These are phyloP conservation scores for Melipona bicolor DNA, from an alignment of 2,888 invertebrate species.

Conservation along the genomic window DNA sequence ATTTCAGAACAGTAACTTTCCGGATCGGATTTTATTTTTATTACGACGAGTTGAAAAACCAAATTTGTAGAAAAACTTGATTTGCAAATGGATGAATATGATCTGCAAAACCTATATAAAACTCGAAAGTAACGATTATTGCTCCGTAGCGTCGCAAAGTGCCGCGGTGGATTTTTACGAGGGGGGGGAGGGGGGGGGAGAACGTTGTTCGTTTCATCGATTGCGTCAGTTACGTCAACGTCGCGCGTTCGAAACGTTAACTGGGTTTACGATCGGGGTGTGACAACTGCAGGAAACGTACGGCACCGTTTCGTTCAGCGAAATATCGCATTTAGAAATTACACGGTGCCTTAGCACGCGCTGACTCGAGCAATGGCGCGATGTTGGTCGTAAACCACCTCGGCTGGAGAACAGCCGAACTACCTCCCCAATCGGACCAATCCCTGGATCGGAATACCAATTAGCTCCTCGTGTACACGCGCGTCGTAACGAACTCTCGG, in stretches of 20 bases:
- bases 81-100: too few relatives aligned
- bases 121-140: not conserved
- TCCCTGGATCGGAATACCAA: not conserved
- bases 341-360: not conserved
- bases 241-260: constrained; percentile 7
- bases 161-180: not conserved
- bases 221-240: not conserved
- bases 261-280: constrained; percentile 19
- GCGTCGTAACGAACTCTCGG: not conserved
- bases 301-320: too few relatives aligned
- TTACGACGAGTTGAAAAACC: too few relatives aligned
- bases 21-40: too few relatives aligned
- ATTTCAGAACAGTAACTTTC: too few relatives aligned
- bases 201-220: constrained; percentile 6
- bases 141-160: not conserved
- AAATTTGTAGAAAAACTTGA: too few relatives aligned
- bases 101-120: too few relatives aligned
- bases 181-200: not conserved
- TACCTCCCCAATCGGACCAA: not conserved
- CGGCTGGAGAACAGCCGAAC: not conserved
- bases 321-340: not conserved
- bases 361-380: not conserved
- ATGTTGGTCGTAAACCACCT: constrained; percentile 23
- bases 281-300: constrained; percentile 13
- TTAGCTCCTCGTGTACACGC: not conserved